Base-by-base conservation (phyloP, 2,113 vertebrate genomes). In the Heliornis fulica region DNA sequence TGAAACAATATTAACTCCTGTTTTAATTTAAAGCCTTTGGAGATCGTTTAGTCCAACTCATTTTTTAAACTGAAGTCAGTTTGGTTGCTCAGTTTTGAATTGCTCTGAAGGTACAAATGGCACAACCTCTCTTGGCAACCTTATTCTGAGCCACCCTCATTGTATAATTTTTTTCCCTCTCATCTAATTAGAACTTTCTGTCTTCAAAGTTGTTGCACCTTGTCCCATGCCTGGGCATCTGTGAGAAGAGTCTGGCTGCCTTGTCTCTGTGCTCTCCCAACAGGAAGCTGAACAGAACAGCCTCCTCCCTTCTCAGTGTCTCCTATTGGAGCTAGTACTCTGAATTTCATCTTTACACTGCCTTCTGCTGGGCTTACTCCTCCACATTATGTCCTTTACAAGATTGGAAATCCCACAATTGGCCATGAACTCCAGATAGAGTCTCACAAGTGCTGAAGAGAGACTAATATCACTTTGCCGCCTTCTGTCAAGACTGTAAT, bases 71-170 rank as follows among this genome's bases (percentile, higher is more conserved):
- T 1, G 8, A 57, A 48, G 34, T 70, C 16, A 43, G 26, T 65
- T 19, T 38, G 2, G 11, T 71, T 85, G 26, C n/a, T 87, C 36
- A n/a, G 57, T 53, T 90, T 80, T 80, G 25, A 53, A 48, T 53
- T 1, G 1, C n/a, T 95, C 9, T 1, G 1, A 21, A 18, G 8
- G 5, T 16, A 79, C 31, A 85, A 79, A n/a, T 11, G 36, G 17
- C 10, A 36, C 3, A 7, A 6, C 5, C 1, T 1, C 1, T 79
- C 26, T 60, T 36, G 32, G 11, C 28, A 57, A 13, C 23, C 7
- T 89, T 51, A 7, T 87, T 85, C 48, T 81, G 38, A 51, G 64
- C 17, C 29, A 32, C 13, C 3, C 1, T 68, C 8, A 12, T n/a
- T 6, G 15, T 81, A 6, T 70, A 63, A 32, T 0, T 75, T 46